Percentiles rank a stretch among this genome's conserved stretches.
phyloP scores from a whole-genome alignment of 2,113 vertebrate species.

The Notothenia rossii region DNA sequence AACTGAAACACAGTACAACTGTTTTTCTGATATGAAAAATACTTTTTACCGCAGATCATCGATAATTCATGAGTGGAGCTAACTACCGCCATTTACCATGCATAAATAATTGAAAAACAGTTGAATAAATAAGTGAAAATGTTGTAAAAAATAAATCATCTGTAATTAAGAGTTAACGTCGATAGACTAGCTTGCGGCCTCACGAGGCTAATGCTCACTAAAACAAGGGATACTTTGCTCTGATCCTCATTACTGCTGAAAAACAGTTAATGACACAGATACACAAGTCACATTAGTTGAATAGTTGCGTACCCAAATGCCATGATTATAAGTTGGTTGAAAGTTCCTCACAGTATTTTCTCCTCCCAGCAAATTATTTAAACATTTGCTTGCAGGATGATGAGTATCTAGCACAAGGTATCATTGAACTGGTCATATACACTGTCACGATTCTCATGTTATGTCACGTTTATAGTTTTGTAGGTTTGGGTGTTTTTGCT shows the following conservation, averaged over 20 bases:
- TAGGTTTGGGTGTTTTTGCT: no score
- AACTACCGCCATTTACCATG: conserved; percentile 25
- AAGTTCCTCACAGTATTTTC: not conserved
- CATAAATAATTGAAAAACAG: conserved; percentile 25
- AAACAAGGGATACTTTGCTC: conserved; percentile 4
- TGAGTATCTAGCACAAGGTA: not conserved
- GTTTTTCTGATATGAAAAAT: conserved; percentile 28
- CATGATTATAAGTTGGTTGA: not conserved
- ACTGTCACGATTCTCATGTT: no score
- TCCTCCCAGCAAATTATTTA: not conserved
- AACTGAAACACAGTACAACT: not conserved
- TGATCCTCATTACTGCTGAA: not conserved
- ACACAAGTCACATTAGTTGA: not conserved
- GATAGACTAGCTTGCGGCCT: not conserved
- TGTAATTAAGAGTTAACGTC: conserved; percentile 25
- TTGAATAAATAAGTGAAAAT: conserved; percentile 18
- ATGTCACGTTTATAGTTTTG: no score
- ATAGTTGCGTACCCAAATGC: not conserved
- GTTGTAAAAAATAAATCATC: conserved; percentile 21
- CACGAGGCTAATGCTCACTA: not conserved
- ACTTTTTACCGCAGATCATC: conserved; percentile 9
- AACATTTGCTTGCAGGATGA: not conserved
- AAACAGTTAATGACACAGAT: not conserved
- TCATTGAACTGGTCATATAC: not conserved
- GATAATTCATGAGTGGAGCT: conserved; percentile 22